phyloP scores from a whole-genome alignment of 2,888 invertebrate genomes.

The Heliconius ismenius region DNA sequence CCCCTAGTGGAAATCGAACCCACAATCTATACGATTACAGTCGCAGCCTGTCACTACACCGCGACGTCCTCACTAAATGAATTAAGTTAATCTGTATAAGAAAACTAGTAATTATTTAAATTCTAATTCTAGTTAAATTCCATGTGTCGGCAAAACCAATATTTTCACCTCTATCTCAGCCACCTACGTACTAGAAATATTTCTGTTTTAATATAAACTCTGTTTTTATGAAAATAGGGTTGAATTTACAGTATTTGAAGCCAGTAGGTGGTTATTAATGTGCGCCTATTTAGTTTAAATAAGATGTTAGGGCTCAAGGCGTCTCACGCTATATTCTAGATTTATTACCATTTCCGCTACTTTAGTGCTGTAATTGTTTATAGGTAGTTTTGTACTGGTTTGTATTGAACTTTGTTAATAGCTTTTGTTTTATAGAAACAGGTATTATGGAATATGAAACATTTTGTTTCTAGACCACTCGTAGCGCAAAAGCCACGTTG shows the following conservation, averaged over 20 bases:
- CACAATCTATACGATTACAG: no score
- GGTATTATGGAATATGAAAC: no score
- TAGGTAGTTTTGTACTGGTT: background rate
- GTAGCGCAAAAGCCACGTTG: no score
- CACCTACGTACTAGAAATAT: conserved; percentile 6
- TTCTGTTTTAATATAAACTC: background rate
- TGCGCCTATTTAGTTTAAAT: conserved; percentile 45
- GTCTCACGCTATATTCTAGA: conserved; percentile 30
- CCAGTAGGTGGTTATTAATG: conserved; percentile 50
- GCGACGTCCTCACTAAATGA: background rate
- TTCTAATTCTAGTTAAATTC: conserved; percentile 9
- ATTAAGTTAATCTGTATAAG: background rate
- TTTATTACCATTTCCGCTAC: conserved; percentile 14
- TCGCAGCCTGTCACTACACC: no score
- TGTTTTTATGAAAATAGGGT: background rate
- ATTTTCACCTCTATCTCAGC: conserved; percentile 21
- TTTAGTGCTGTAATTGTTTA: conserved; percentile 22
- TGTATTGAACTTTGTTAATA: background rate
- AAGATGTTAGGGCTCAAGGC: conserved; percentile 40
- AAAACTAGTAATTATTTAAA: conserved; percentile 15
- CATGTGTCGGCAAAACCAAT: conserved; percentile 12
- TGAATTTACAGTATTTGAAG: background rate
- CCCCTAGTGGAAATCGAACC: no score
- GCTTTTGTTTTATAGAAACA: no score
- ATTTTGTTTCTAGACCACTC: no score